Evolutionary conservation across 2,888 invertebrate genomes (phyloP), one percentile per base, ranked within the genome.

Genomic region (Hirtodrosophila trivittata): DNA sequence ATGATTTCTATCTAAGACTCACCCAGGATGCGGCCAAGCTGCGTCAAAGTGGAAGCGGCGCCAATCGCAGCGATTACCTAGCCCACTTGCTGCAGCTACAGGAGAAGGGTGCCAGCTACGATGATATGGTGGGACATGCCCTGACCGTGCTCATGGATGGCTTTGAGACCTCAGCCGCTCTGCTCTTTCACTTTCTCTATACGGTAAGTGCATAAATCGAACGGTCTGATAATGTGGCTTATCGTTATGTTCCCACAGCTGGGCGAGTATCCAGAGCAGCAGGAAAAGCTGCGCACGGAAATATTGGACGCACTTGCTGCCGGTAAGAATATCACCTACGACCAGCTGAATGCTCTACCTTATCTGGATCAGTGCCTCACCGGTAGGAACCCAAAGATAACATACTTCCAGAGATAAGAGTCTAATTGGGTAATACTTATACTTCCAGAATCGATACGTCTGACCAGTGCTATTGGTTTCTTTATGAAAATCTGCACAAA

Each of bases 361-460:
- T 90, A 89, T 71, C 75, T 90, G 57, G 89, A 90, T 56, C 88
- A 89, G 58, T 89, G 89, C 39, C 38, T 90, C 0, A 66, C 85
- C 50, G 89, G 90, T 89, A 58, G n/a, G n/a, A n/a, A n/a, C n/a
- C n/a, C n/a, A n/a, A n/a, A 32, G 25, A 46, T 37, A 42, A 37
- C 12, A 8, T 2, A 8, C 9, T 9, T 28, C 14, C 8, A 14
- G 1, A 21, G 39, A 21, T 37, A 18, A 39, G 21, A 8, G 4
- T 21, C 8, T 10, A 33, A 33, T 10, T 12, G 1, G 4, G 0
- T 32, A 18, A 14, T 28, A 14, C 7, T 4, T 13, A 9, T 35
- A 9, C 10, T 1, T 25, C 1, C 37, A 89, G 89, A 89, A 70
- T 76, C 90, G 0, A 32, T 90, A n/a, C 78, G 89, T 0, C 25